Conservation (phyloP, 2,113 vertebrate genomes). For the Taurulus bubalis region DNA sequence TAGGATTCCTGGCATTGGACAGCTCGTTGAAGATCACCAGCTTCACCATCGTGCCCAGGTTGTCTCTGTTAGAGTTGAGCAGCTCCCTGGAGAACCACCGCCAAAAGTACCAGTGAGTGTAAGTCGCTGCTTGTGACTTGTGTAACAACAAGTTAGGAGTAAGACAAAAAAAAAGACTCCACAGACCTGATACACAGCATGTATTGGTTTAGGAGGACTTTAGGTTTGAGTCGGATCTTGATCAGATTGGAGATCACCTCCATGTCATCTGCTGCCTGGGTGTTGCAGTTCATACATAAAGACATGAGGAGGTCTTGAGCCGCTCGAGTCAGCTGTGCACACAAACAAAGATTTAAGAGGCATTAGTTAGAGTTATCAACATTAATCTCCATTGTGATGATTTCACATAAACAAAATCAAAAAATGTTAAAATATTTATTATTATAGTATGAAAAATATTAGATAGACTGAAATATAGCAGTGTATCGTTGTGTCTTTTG, state of each 20-base stretch:
- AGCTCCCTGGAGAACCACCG: slow-evolving; percentile 86
- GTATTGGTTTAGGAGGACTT: slow-evolving; percentile 97
- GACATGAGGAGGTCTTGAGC: slow-evolving; percentile 99
- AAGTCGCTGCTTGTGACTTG: too few species aligned
- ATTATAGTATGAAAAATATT: background rate
- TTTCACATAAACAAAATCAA: background rate
- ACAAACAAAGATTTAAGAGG: background rate
- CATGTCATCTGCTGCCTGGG: slow-evolving; percentile 93
- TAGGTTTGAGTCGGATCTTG: slow-evolving; percentile 98
- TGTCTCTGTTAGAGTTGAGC: slow-evolving; percentile 94
- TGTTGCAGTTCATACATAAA: slow-evolving; percentile 95
- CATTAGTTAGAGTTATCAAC: background rate
- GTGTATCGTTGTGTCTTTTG: background rate
- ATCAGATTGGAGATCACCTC: slow-evolving; percentile 97
- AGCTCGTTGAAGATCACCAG: slow-evolving; percentile 98
- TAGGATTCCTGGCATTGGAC: slow-evolving; percentile 96
- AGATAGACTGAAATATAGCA: background rate
- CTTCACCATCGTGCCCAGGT: slow-evolving; percentile 96
- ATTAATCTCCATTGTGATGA: background rate
- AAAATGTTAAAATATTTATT: too few species aligned
- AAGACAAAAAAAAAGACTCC: background rate
- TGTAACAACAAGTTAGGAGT: background rate
- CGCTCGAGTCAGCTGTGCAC: slow-evolving; percentile 92
- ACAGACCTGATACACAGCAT: slow-evolving; percentile 94
- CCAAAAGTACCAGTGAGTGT: slow-evolving; percentile 1